Conservation (phyloP, 1,140 invertebrate species). For the Danaus plexippus region DNA sequence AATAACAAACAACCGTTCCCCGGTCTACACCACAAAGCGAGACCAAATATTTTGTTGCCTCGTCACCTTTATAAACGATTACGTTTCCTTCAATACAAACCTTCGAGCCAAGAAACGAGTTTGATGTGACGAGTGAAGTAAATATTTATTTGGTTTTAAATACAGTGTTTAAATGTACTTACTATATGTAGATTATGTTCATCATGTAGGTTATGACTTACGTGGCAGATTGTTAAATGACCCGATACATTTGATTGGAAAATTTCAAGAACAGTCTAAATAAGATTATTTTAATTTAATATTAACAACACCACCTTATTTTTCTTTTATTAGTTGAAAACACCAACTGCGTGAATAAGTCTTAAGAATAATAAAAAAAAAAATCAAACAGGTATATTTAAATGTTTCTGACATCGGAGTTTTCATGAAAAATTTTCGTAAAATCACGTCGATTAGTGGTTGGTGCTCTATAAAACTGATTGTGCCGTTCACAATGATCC, state of each 20-base stretch:
- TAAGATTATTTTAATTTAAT: too few relatives aligned
- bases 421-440: conserved; percentile 43
- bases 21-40: conserved; percentile 23
- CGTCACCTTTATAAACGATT: conserved; percentile 65
- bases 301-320: too few relatives aligned
- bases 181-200: too few relatives aligned
- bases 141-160: conserved; percentile 1
- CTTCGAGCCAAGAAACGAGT: conserved; percentile 18
- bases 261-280: too few relatives aligned
- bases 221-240: too few relatives aligned
- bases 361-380: too few relatives aligned
- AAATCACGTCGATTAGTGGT: conserved; percentile 67
- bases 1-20: conserved; percentile 22
- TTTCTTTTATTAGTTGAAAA: too few relatives aligned
- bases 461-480: conserved; percentile 54
- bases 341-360: too few relatives aligned
- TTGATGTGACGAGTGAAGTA: conserved; percentile 21
- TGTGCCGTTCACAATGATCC: conserved; percentile 50
- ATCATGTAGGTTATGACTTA: too few relatives aligned
- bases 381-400: conserved; percentile 6
- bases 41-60: conserved; percentile 39
- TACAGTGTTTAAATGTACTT: too few relatives aligned
- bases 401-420: conserved; percentile 20
- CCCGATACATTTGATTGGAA: too few relatives aligned
- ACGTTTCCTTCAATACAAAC: conserved; percentile 58